Evolutionary conservation across 2,113 vertebrate species (phyloP), one percentile per base, ranked within the genome.

Genomic region (Pterocles gutturalis): DNA sequence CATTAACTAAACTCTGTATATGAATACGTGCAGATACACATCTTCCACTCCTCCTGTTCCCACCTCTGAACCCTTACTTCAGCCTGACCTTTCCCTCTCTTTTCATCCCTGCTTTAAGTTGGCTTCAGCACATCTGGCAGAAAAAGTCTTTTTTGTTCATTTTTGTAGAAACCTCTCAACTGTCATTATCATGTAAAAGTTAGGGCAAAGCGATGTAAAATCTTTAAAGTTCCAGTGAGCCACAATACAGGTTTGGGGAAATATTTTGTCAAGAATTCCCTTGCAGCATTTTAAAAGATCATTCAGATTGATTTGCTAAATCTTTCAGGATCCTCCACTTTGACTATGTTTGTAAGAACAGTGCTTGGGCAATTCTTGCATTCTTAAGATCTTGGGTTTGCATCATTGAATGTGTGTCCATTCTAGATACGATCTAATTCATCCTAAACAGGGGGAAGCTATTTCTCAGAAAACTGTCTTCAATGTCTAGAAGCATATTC

Each of bases 11-110:
- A 58, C 19, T 78, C 51, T 71, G 11, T n/a, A 18, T 38, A 34
- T 53, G 13, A 48, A 34, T 41, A 45, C 20, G 3, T 71, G 38
- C 6, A 19, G 46, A 31, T 21, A 75, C 5, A 34, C 1, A 51
- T 24, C 12, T 70, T 58, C 5, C 22, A 66, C 11, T 58, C 12
- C 3, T 61, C 14, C 7, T 38, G 38, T 38, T 26, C 11, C 55
- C 2, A 18, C 1, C 5, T 2, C 13, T 0, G 0, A 72, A 8
- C 6, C 18, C 9, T 38, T 28, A 28, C 11, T 20, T 73, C 19
- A 80, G 21, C 4, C 34, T 48, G 29, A 10, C 11, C 22, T 57
- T 67, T 49, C 16, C 11, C 4, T 28, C 31, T 51, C 20, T 41
- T 83, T 62, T 41, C 43, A 24, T 41, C 4, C 13, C 7, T 19